Evolutionary conservation across 2,113 vertebrate genomes (phyloP), one percentile per base, ranked within the genome.

Genomic region (Gobio gobio): DNA sequence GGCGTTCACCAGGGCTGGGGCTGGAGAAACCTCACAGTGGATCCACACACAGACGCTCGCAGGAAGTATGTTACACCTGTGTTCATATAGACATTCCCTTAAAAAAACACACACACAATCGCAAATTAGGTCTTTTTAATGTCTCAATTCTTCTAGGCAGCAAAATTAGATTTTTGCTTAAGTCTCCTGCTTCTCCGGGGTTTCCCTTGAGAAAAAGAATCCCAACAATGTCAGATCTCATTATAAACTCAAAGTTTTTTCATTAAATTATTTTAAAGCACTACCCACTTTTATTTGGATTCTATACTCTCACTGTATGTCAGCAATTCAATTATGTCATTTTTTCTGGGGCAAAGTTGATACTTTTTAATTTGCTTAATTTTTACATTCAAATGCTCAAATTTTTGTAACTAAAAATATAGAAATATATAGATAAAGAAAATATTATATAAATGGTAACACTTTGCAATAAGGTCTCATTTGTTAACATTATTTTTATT

Each of bases 1-100:
- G 54, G 98, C 97, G 10, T 95, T 96, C 86, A 99, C 98, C 0
- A 97, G 92, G 7, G 96, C 94, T 2, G 98, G 98, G 51, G 95
- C 96, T 63, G 96, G 98, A 59, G 93, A 93, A 33, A 92, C 95
- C 78, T 97, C 97, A 3, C 74, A 77, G 0, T 99, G 98, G 98
- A 96, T 93, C 86, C 94, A 95, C 70, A 88, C 92, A 2, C 94
- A 92, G 75, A 99, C 97, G 0, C 91, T 97, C 83, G 92, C 95
- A 91, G 97, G 97, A 89, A 93, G 98, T 99, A 96, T 94, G 97
- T 96, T 29, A 54, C 36, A 29, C 26, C 13, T 12, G 3, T 33
- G 33, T 54, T 36, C 36, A n/a, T 70, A 22, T 12, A 40, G 4
- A 70, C 20, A 22, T 43, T 43, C 10, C 10, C 18, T 10, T 70